Evolutionary conservation across 2,797 vertebrate species (phyloP).

Genomic region (Cynopterus sphinx): DNA sequence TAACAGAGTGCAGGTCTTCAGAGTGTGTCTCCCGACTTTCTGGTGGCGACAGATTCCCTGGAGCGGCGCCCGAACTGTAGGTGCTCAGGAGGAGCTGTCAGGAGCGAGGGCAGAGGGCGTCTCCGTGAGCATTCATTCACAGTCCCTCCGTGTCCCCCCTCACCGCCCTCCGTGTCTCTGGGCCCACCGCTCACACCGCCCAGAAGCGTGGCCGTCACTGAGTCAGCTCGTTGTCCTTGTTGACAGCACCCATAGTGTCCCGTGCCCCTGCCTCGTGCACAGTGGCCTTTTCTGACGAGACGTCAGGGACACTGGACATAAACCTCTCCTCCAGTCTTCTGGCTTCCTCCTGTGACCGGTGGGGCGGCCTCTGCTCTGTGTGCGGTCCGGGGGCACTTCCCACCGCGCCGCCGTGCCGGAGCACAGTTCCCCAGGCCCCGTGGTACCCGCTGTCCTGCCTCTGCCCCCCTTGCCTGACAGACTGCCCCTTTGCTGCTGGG

Average conservation of each 20-base stretch:
- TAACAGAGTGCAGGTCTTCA: accelerated
- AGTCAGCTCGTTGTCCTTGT: accelerated
- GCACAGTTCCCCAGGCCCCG: too few species aligned
- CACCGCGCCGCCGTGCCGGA: accelerated
- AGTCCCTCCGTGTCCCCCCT: too few species aligned
- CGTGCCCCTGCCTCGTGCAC: not conserved
- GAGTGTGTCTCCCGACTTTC: not conserved
- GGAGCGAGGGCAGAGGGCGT: accelerated
- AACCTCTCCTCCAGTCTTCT: not conserved
- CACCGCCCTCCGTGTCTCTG: accelerated
- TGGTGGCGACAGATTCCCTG: accelerated
- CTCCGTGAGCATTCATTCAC: accelerated
- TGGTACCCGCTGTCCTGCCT: not conserved
- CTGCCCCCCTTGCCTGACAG: not conserved
- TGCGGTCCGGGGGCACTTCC: accelerated
- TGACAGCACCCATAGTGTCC: accelerated
- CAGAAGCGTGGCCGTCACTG: accelerated
- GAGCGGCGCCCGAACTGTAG: accelerated
- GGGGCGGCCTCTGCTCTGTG: not conserved
- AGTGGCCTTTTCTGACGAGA: not conserved
- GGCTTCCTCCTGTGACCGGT: not conserved
- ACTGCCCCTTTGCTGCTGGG: not conserved
- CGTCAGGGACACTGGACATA: accelerated
- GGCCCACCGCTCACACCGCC: not conserved
- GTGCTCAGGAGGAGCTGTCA: accelerated